Base-by-base conservation (phyloP, 53 echinoderm and acorn worm genomes). In the Paracentrotus lividus region DNA sequence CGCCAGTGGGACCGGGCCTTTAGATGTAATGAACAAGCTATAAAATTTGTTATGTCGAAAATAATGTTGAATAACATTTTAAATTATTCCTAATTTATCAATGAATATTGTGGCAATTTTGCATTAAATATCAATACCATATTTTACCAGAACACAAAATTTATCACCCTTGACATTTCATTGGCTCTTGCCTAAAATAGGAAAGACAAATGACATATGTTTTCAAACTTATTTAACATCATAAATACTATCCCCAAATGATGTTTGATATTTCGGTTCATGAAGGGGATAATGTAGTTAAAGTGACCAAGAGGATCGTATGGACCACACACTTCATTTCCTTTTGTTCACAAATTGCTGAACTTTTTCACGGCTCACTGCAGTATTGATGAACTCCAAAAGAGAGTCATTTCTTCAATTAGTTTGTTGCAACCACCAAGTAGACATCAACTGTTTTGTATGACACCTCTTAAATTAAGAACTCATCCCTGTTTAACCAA, bases 251-350 rank as follows among this genome's bases (percentile, higher is more conserved):
- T 64, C 64, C 64, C 64, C 31, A 29, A 64, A 72, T 72, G 72
- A 36, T 15, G 36, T 38, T 72, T 20, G 5, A 72, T 38, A 72
- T 40, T 72, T 72, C 45, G 57, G 87, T 57, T 7, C 18, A 81
- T 21, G 32, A 26, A 47, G 81, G 9, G 45, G n/a, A n/a, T n/a
- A n/a, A n/a, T 14, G 45, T 23, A 18, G n/a, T 47, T n/a, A 6
- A 81, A 26, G 43, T 77, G 29, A 81, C 45, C 45, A 47, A 44
- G 47, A 26, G 24, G 44, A 81, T 81, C 47, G 44, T 24, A 9
- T 45, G 81, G 81, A 81, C 81, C 81, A 81, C 81, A 81, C 81
- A 81, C 81, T 81, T 81, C 81, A 81, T 47, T 27, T 81, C n/a
- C 16, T 47, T 10, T 81, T 81, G 47, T 81, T 47, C 81, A 26